Base-by-base conservation (phyloP, 2,888 invertebrate genomes). In the Drosophila vallismaia region DNA sequence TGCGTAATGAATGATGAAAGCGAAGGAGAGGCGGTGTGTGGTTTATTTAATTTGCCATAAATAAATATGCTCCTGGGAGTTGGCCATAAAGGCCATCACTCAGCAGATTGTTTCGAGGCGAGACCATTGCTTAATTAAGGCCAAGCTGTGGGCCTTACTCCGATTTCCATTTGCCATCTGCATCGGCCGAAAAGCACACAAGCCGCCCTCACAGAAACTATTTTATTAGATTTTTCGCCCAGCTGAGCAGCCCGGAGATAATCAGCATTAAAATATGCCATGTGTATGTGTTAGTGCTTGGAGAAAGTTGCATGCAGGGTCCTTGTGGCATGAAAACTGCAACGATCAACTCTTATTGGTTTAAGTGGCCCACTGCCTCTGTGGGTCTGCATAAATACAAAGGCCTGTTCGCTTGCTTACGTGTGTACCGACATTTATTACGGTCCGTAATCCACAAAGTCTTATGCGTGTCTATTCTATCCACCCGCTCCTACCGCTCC, bases 351-450 rank as follows among this genome's bases (percentile, higher is more conserved):
- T 81, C 72, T 55, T 72, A 70, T 82, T 72, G 68, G 69, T 49
- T 57, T 58, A 70, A 70, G 49, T 55, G 60, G 42, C 36, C 51
- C 31, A 29, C 29, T 19, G 40, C 10, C 50, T 38, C 59, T 51
- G 44, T 52, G 45, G 44, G 48, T 38, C 59, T 75, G 66, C 70
- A 59, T 72, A 77, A 82, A 83, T 55, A 70, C 70, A 51, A 60
- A 75, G 74, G 69, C 76, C 56, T 71, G 62, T 62, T 64, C 63
- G 69, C 63, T 62, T 72, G 72, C 74, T 66, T 74, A 70, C 69
- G 69, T 73, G 68, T 77, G 59, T 55, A 50, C 71, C 56, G 71
- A 83, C 79, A 86, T 84, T 77, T 86, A 77, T 83, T 80, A 74
- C 60, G 63, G 71, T 49, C 56, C 81, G 81, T 83, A 83, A 84